phyloP scores from a whole-genome alignment of 2,888 invertebrate species.

The Mactromeris polynyma region DNA sequence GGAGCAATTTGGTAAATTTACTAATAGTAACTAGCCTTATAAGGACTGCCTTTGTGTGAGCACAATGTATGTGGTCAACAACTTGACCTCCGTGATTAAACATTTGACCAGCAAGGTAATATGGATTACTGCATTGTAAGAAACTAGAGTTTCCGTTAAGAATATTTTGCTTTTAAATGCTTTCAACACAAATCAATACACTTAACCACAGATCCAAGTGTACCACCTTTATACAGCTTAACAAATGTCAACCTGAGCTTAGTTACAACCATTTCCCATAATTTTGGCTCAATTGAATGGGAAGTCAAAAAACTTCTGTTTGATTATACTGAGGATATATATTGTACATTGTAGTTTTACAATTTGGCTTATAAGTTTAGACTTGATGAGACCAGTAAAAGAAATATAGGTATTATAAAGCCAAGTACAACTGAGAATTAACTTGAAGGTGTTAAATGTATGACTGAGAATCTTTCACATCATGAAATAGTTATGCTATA shows the following conservation, averaged over 20 bases:
- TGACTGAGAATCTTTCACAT: too few species aligned
- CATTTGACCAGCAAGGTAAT: conserved; percentile 19
- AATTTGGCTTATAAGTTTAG: too few species aligned
- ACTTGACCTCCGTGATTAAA: conserved; percentile 25
- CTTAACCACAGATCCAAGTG: not conserved
- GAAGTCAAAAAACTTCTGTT: not conserved
- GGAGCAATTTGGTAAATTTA: not conserved
- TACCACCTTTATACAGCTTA: not conserved
- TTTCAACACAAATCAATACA: not conserved
- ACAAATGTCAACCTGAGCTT: not conserved
- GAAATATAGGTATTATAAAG: too few species aligned
- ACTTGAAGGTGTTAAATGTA: too few species aligned
- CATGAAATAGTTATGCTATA: too few species aligned
- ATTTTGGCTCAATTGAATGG: not conserved
- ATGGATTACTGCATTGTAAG: not conserved
- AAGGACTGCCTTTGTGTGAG: not conserved
- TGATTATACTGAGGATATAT: not conserved
- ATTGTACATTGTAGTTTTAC: too few species aligned
- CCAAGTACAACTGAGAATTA: too few species aligned
- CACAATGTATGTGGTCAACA: conserved; percentile 6
- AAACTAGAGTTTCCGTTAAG: not conserved
- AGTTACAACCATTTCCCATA: too few species aligned
- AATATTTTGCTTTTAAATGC: not conserved
- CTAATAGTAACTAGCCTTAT: not conserved
- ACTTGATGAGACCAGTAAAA: too few species aligned